phyloP scores from a whole-genome alignment of 1,140 invertebrate species.

The Saccostrea echinata region DNA sequence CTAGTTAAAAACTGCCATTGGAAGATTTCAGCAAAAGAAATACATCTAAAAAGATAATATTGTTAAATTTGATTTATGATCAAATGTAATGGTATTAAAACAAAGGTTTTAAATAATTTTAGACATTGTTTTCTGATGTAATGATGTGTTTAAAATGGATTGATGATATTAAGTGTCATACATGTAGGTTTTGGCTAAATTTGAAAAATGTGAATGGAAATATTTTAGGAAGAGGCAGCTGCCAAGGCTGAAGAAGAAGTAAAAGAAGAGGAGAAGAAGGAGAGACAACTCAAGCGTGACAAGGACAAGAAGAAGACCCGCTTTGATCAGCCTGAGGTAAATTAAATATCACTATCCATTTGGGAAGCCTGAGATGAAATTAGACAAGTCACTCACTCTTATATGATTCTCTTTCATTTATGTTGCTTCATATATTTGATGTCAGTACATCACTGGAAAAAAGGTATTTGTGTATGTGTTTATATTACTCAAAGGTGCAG shows the following conservation, averaged over 20 bases:
- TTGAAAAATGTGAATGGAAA: not conserved
- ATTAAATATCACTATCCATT: not conserved
- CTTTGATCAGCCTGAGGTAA: conserved; percentile 62
- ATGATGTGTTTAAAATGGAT: not conserved
- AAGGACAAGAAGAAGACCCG: conserved; percentile 55
- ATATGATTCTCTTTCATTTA: too few relatives aligned
- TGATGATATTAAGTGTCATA: too few relatives aligned
- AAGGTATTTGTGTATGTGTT: not conserved
- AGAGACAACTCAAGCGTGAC: conserved; percentile 55
- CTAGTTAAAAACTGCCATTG: too few relatives aligned
- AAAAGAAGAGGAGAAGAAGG: conserved; percentile 59
- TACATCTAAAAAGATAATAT: too few relatives aligned
- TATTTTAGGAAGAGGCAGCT: conserved; percentile 68
- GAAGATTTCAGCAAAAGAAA: too few relatives aligned
- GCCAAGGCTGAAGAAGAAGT: conserved; percentile 64
- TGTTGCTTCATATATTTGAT: too few relatives aligned
- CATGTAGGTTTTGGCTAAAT: not conserved
- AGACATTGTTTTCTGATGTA: not conserved
- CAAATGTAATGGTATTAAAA: too few relatives aligned
- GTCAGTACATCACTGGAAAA: too few relatives aligned
- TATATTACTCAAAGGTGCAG: not conserved
- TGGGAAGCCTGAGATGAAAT: too few relatives aligned
- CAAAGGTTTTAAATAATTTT: too few relatives aligned
- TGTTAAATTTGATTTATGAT: too few relatives aligned
- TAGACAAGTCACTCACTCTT: too few relatives aligned